A percentile compares a stretch with the other conserved stretches of the same genome.
phyloP scores from a whole-genome alignment of 2,113 vertebrate genomes.

The Poecile atricapillus region DNA sequence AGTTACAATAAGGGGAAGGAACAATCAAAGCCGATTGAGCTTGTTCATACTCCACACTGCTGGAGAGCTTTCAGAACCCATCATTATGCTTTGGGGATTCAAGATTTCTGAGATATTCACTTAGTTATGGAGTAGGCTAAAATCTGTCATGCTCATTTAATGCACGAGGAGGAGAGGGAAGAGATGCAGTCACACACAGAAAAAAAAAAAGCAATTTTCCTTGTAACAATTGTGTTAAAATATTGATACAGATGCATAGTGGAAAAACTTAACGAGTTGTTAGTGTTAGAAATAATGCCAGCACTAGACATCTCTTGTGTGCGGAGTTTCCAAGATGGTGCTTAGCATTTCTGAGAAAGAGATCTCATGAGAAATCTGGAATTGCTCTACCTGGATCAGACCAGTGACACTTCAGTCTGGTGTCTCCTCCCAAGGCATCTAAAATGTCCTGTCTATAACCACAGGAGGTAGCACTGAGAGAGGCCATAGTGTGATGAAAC shows the following conservation, averaged over 20 bases:
- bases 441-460: neutral
- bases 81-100: slow-evolving; percentile 48
- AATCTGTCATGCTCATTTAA: slow-evolving; percentile 62
- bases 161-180: slow-evolving; percentile 45
- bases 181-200: neutral
- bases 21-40: neutral
- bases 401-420: neutral
- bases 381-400: neutral
- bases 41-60: neutral
- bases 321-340: slow-evolving; percentile 42
- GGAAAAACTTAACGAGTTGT: slow-evolving; percentile 53
- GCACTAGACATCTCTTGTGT: slow-evolving; percentile 45
- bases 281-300: slow-evolving; percentile 62
- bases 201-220: slow-evolving; percentile 54
- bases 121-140: slow-evolving; percentile 61
- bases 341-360: slow-evolving; percentile 46
- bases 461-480: neutral
- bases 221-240: slow-evolving; percentile 66
- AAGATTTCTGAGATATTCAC: slow-evolving; percentile 62
- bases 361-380: slow-evolving; percentile 6
- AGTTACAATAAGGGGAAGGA: neutral
- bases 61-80: slow-evolving; percentile 49
- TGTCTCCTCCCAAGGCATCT: neutral
- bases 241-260: slow-evolving; percentile 66
- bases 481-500: neutral